phyloP scores from a whole-genome alignment of 2,888 invertebrate genomes.

The Monoplex corrugatus region DNA sequence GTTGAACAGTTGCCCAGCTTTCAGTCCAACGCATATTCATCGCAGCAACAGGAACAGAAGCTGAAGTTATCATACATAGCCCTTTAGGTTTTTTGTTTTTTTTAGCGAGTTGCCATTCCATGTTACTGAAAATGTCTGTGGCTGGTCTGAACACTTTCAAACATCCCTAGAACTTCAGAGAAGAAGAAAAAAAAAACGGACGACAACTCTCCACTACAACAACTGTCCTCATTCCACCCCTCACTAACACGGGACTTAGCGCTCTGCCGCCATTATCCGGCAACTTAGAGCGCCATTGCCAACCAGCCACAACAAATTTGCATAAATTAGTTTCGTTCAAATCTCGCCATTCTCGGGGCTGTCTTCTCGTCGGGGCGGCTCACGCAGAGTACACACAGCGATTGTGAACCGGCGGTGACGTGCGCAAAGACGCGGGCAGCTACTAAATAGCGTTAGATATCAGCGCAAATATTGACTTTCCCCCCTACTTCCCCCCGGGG shows the following conservation, averaged over 20 bases:
- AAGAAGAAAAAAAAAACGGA: too few relatives aligned
- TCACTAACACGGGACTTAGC: slow-evolving; percentile 17
- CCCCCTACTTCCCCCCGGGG: background rate
- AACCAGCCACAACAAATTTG: slow-evolving; percentile 43
- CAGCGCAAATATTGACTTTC: slow-evolving; percentile 59
- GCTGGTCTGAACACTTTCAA: too few relatives aligned
- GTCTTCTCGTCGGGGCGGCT: background rate
- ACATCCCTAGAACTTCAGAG: too few relatives aligned
- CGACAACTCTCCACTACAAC: too few relatives aligned
- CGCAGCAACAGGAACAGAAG: too few relatives aligned
- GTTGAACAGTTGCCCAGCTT: too few relatives aligned
- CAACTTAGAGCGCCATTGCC: background rate
- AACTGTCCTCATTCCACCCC: too few relatives aligned
- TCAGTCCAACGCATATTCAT: too few relatives aligned
- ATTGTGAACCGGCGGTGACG: slow-evolving; percentile 4
- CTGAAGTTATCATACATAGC: too few relatives aligned
- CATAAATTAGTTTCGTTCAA: slow-evolving; percentile 46
- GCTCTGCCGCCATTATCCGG: background rate
- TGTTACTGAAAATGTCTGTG: too few relatives aligned
- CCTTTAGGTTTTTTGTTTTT: too few relatives aligned
- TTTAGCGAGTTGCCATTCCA: too few relatives aligned
- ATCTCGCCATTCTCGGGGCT: background rate
- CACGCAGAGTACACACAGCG: slow-evolving; percentile 37
- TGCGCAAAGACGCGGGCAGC: background rate
- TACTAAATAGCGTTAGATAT: slow-evolving; percentile 58